These are phyloP conservation scores for Heteronetta atricapilla DNA, from an alignment of 2,113 vertebrate genomes.

Conservation along the genomic window DNA sequence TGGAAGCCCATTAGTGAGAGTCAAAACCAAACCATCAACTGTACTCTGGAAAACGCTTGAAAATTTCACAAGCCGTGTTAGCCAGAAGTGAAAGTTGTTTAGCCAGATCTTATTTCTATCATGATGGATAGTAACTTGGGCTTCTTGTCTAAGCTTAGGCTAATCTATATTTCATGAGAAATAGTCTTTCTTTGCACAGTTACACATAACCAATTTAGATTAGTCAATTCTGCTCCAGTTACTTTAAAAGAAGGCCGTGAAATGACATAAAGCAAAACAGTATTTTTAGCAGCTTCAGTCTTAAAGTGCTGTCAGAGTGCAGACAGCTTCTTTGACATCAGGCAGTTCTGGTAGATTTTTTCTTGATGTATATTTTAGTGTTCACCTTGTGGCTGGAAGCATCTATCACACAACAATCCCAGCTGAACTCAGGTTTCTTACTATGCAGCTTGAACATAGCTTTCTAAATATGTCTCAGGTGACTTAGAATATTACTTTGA, in stretches of 20 bases:
- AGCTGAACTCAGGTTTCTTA: background rate
- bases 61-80: background rate
- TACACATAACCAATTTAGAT: background rate
- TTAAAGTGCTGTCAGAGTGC: conserved; percentile 13
- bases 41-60: background rate
- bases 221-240: conserved; percentile 1
- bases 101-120: background rate
- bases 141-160: background rate
- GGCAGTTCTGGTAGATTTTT: background rate
- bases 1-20: background rate
- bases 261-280: background rate
- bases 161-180: background rate
- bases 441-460: background rate
- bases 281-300: conserved; percentile 40
- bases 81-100: background rate
- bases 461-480: background rate
- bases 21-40: background rate
- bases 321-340: conserved; percentile 14
- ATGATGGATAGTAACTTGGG: background rate
- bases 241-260: conserved; percentile 11
- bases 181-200: background rate
- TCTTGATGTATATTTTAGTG: background rate
- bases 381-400: background rate
- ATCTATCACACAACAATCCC: background rate
- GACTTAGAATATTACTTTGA: background rate